Base-by-base conservation (phyloP, 2,888 invertebrate species). In the Patella pellucida region DNA sequence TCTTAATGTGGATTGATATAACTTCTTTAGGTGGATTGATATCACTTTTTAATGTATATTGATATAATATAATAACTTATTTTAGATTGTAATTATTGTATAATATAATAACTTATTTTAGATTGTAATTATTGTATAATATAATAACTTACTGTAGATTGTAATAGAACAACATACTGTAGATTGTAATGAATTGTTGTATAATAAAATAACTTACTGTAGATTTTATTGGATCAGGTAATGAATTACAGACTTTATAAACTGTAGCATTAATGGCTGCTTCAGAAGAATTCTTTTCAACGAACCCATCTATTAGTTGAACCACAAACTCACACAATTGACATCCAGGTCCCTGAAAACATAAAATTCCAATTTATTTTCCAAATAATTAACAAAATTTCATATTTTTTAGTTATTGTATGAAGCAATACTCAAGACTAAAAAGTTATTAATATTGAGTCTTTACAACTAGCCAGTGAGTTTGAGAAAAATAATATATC, bases 271-370 rank as follows among this genome's bases (percentile, higher is more conserved):
- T 81, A 54, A 82, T 76, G 72, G 76, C 76, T 27, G 75, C 81
- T 27, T 52, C 74, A 0, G 81, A 74, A 41, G 74, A 69, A 74
- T 80, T 81, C 12, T 76, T 72, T 50, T 76, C 69, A 71, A 83
- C 51, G 56, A 76, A 78, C 19, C 72, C 27, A 76, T 83, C 83
- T 12, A 80, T 51, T 1, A 74, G 19, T 51, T 78, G 71, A 5
- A 81, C 76, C 11, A 83, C 27, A 71, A 79, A 76, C 74, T 82
- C 73, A 76, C 83, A 83, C 41, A 83, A 15, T 31, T 78, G 78
- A 75, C 83, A 83, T 56, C 68, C 72, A 11, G 76, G 73, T 71
- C 77, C 79, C 75, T 79, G 71, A n/a, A 75, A 76, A 41, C 41
- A 41, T 41, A 41, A 41, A 41, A 9, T 41, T 41, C 1, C 1